Evolutionary conservation across 2,113 vertebrate species (phyloP), one percentile per base, ranked within the genome.

Genomic region (Xerus inauris): DNA sequence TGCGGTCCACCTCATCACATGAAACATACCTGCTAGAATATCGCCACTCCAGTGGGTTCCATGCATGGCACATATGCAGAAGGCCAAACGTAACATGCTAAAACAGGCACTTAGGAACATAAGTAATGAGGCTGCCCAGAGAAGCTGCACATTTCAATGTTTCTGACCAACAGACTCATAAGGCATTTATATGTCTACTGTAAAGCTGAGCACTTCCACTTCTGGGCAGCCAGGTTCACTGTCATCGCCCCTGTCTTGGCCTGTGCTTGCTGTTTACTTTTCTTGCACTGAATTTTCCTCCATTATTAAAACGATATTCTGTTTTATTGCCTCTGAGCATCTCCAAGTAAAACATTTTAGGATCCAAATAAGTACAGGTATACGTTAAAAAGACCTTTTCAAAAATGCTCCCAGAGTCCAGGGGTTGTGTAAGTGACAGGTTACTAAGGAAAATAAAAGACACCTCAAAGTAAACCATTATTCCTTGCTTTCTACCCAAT

Each of bases 401-500:
- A 72, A 89, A 40, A 0, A 75, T 59, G 62, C 95, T 87, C 57
- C 19, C 94, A 54, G 38, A 30, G 88, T n/a, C 57, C 17, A 42
- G 0, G 51, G 88, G 80, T 47, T 91, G 97, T 67, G 89, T 83
- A 96, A 96, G 30, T 81, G 93, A 93, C 93, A 87, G 12, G 69
- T 35, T 93, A 92, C 95, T 97, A 95, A 98, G 93, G 97, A 94
- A 97, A 95, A 97, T 91, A 97, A 97, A 98, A 94, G 93, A 95
- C 80, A 87, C 62, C 89, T 94, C 86, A 80, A 89, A 92, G 95
- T 83, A 95, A 95, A 97, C 93, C 94, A 92, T 96, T 96, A 95
- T 95, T 96, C 89, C 96, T 96, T 96, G 91, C 16, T 89, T 42
- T 67, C 77, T 96, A 65, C 64, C 90, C 94, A 97, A 97, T 96